These are phyloP conservation scores for Ursus arctos DNA, from an alignment of 2,113 vertebrate genomes.

Conservation along the genomic window DNA sequence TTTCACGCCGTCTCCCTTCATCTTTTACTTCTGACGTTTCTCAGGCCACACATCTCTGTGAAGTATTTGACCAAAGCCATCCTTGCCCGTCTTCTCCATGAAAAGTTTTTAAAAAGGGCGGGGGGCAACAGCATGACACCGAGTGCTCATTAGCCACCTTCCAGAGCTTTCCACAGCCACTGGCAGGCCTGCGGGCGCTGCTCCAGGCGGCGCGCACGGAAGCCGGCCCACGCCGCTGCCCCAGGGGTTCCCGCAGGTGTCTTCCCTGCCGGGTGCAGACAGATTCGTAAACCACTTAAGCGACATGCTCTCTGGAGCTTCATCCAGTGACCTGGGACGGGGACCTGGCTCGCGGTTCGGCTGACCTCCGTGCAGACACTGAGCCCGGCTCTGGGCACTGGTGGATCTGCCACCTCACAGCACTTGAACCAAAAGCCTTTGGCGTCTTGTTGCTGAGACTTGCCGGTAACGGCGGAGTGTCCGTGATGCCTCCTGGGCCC, in stretches of 20 bases:
- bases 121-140: background rate
- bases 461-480: constrained; percentile 87
- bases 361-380: constrained; percentile 56
- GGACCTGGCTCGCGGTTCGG: background rate
- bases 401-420: constrained; percentile 69
- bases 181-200: background rate
- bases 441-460: constrained; percentile 75
- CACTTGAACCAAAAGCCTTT: constrained; percentile 87
- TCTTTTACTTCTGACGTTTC: background rate
- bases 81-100: background rate
- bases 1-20: background rate
- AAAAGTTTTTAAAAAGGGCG: background rate
- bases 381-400: constrained; percentile 29
- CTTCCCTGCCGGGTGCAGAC: background rate
- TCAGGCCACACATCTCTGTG: background rate
- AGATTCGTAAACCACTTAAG: background rate
- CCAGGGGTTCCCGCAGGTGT: background rate
- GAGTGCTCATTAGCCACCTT: background rate
- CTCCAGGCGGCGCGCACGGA: background rate
- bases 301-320: background rate
- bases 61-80: background rate
- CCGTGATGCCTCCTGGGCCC: constrained; percentile 85
- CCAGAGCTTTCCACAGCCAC: background rate
- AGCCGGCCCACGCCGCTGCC: background rate
- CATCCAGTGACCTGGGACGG: background rate